Evolutionary conservation across 1,140 invertebrate genomes (phyloP).

Genomic region (Eueides isabella): DNA sequence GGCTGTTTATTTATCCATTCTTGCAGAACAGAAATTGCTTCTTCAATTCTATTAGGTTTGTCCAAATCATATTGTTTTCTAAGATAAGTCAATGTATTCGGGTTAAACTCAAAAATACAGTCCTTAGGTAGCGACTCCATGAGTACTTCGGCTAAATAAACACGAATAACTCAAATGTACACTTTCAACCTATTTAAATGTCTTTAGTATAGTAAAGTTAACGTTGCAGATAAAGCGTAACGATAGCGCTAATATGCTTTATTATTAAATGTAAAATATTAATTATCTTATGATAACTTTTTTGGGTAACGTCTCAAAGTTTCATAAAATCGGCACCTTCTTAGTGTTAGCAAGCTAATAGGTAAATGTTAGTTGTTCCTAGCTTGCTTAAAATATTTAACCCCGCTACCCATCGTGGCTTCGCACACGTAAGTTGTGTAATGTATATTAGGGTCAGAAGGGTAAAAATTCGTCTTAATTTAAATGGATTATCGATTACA

Average conservation of each 20-base stretch:
- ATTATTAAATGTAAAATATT: neutral
- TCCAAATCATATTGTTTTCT: conserved; percentile 42
- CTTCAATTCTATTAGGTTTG: conserved; percentile 34
- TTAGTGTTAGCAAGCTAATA: no score
- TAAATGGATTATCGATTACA: no score
- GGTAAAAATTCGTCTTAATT: no score
- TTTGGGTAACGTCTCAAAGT: no score
- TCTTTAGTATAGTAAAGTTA: neutral
- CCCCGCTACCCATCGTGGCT: no score
- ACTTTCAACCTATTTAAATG: neutral
- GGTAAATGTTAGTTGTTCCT: no score
- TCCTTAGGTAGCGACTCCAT: conserved; percentile 1
- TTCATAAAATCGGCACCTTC: no score
- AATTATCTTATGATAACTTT: neutral
- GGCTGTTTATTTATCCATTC: conserved; percentile 45
- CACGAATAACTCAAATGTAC: neutral
- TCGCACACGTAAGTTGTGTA: no score
- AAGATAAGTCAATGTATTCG: conserved; percentile 10
- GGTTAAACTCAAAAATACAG: neutral
- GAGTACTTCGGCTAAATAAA: neutral
- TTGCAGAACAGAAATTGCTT: conserved; percentile 41
- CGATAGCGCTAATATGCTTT: neutral
- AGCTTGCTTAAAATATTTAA: no score
- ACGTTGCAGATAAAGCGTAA: neutral
- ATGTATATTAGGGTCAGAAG: no score